Conservation (phyloP, 2,113 vertebrate genomes). For the Corythornis madagascariensis region DNA sequence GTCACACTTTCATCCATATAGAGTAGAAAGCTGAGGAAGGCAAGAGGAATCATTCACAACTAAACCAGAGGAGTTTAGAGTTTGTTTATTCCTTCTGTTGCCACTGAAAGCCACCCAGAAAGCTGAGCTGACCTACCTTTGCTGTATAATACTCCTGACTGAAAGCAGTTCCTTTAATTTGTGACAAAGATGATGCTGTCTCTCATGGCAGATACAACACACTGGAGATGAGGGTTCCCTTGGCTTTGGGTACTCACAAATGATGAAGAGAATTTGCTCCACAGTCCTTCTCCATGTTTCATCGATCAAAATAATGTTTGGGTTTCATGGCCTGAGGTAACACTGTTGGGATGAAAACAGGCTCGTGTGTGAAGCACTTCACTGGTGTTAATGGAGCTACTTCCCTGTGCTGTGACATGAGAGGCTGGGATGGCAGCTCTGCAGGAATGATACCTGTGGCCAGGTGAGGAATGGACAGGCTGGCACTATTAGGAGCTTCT, state of each 20-base stretch:
- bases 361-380: not conserved
- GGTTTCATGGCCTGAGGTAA: not conserved
- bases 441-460: fast-evolving
- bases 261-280: not conserved
- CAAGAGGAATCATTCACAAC: not conserved
- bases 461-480: not conserved
- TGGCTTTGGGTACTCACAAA: not conserved
- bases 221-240: not conserved
- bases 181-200: not conserved
- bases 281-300: not conserved
- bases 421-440: not conserved
- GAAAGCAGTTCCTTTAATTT: not conserved
- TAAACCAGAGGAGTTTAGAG: not conserved
- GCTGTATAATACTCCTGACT: not conserved
- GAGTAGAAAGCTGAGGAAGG: not conserved
- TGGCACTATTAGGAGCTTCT: not conserved
- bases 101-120: not conserved
- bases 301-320: not conserved
- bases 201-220: not conserved
- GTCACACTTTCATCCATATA: not conserved
- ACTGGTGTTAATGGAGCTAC: not conserved
- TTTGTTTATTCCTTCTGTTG: not conserved
- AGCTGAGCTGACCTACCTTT: not conserved
- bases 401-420: not conserved
- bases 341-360: not conserved